A percentile compares a stretch with the other conserved stretches of the same genome.
These are phyloP conservation scores for Brevimyrus niger DNA, from an alignment of 2,113 vertebrate genomes.

Conservation along the genomic window DNA sequence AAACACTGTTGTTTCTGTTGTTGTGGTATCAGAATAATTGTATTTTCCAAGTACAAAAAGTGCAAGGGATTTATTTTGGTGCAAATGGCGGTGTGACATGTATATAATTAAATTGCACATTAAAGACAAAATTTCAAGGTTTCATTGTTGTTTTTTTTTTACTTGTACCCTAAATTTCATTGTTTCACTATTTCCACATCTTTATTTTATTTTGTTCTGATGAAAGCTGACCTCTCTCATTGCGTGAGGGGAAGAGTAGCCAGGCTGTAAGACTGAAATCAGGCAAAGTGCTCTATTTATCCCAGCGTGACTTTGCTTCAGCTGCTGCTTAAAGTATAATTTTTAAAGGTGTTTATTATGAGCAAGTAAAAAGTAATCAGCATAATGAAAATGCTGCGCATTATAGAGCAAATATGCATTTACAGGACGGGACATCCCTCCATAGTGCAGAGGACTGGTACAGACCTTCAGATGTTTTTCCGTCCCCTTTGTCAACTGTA, in stretches of 20 bases:
- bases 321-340: neutral
- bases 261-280: neutral
- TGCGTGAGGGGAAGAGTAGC: neutral
- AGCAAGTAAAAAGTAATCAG: neutral
- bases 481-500: neutral
- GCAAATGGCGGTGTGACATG: no score
- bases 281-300: neutral
- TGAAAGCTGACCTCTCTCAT: neutral
- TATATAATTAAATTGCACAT: no score
- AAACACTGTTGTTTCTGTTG: no score
- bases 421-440: neutral
- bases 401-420: neutral
- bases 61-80: no score
- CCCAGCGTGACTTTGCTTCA: neutral
- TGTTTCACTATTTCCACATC: no score
- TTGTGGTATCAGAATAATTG: no score
- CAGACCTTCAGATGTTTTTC: neutral
- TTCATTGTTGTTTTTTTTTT: no score
- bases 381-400: neutral
- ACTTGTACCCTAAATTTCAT: no score
- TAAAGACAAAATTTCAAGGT: no score
- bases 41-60: no score
- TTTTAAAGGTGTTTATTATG: neutral
- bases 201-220: no score
- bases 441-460: neutral